Evolutionary conservation across 2,113 vertebrate genomes (phyloP).

Genomic region (Antennarius striatus): DNA sequence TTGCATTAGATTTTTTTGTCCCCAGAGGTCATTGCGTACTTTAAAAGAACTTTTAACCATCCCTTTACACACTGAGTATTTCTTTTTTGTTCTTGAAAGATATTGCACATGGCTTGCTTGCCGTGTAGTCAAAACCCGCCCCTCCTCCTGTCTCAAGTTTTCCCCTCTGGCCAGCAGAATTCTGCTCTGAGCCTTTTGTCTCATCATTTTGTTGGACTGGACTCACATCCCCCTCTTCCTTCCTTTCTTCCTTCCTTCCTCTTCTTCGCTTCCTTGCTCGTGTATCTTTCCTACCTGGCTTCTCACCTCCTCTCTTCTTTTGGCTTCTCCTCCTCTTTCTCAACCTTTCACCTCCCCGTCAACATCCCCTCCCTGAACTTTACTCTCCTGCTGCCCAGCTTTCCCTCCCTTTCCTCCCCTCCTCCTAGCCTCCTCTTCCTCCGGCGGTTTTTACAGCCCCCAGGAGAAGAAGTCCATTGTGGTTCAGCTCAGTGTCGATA

Average conservation of each 20-base stretch:
- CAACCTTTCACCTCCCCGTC: conserved; percentile 63
- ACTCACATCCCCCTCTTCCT: conserved; percentile 10
- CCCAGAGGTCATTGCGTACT: no score
- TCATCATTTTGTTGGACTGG: conserved; percentile 30
- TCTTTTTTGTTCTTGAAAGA: background rate
- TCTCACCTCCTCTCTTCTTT: conserved; percentile 53
- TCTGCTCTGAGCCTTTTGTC: conserved; percentile 31
- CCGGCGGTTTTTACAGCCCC: conserved; percentile 71
- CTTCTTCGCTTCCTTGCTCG: conserved; percentile 27
- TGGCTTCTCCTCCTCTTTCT: conserved; percentile 48
- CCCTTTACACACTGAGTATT: background rate
- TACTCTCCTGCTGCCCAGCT: conserved; percentile 47
- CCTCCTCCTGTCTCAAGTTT: conserved; percentile 1
- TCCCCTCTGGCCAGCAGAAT: conserved; percentile 31
- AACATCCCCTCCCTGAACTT: conserved; percentile 62
- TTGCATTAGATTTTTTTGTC: conserved; percentile 17
- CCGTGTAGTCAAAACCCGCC: conserved; percentile 11
- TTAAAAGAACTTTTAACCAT: background rate
- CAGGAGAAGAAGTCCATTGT: conserved; percentile 76
- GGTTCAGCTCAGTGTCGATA: conserved; percentile 67
- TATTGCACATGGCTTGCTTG: conserved; percentile 9
- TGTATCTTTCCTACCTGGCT: conserved; percentile 60
- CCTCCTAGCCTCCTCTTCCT: conserved; percentile 64
- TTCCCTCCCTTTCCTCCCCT: conserved; percentile 50
- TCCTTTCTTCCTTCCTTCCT: conserved; percentile 45